A percentile compares a stretch with the other conserved stretches of the same genome.
Conservation (phyloP, 2,113 vertebrate species). For the Nothoprocta pentlandii region DNA sequence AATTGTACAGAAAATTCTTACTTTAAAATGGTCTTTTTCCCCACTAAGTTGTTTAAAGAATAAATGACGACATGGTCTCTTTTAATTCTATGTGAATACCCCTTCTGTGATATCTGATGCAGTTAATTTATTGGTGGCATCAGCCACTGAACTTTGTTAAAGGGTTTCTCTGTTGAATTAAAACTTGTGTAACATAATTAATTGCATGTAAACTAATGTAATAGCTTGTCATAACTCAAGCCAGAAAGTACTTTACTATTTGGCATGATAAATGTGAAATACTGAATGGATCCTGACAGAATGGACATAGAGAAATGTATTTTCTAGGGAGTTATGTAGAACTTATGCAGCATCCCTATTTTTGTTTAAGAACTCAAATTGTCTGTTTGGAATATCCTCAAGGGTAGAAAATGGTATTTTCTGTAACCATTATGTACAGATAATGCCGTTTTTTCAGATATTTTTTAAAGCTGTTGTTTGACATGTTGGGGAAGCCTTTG, state of each 20-base stretch:
- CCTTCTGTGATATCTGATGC: conserved; percentile 35
- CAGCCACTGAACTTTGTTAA: conserved; percentile 56
- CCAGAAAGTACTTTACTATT: conserved; percentile 51
- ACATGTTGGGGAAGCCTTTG: background rate
- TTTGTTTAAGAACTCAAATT: background rate
- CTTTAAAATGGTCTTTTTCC: conserved; percentile 29
- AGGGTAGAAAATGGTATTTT: background rate
- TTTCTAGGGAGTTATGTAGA: background rate
- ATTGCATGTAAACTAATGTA: conserved; percentile 66
- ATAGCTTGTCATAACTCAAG: conserved; percentile 64
- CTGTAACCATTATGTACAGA: background rate
- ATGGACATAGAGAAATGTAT: background rate
- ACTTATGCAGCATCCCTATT: background rate
- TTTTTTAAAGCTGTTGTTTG: background rate
- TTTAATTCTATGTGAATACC: conserved; percentile 22
- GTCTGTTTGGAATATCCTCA: background rate
- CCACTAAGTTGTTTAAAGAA: conserved; percentile 36
- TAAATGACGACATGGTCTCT: conserved; percentile 20
- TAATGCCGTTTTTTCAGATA: background rate
- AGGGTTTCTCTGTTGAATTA: conserved; percentile 66
- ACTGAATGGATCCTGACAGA: conserved; percentile 19
- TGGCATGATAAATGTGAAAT: conserved; percentile 30
- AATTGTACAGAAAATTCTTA: conserved; percentile 17
- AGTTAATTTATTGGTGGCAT: conserved; percentile 62
- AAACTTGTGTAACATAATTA: conserved; percentile 69